These are phyloP conservation scores for Sinelater perroti DNA, from an alignment of 2,888 invertebrate species.

Conservation along the genomic window DNA sequence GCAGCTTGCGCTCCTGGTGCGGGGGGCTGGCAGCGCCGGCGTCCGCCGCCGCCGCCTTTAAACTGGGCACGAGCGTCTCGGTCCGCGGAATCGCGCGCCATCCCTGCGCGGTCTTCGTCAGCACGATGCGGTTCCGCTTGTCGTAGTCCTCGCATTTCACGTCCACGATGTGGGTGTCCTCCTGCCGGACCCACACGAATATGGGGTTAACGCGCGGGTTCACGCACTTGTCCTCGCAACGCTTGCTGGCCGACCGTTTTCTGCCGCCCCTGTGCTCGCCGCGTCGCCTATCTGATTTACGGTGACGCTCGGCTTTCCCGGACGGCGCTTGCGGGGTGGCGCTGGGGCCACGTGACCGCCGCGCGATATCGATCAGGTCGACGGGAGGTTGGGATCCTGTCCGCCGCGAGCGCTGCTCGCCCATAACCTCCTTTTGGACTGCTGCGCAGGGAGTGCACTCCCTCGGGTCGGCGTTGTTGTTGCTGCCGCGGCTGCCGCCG, in stretches of 20 bases:
- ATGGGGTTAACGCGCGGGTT: constrained; percentile 79
- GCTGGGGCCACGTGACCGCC: constrained; percentile 59
- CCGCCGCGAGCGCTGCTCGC: constrained; percentile 60
- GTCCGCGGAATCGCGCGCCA: constrained; percentile 87
- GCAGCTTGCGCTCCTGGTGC: constrained; percentile 46
- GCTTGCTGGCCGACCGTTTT: constrained; percentile 46
- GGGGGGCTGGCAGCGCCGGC: constrained; percentile 43
- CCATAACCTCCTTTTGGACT: constrained; percentile 58
- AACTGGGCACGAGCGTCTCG: constrained; percentile 65
- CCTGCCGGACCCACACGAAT: constrained; percentile 85
- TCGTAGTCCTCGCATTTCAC: constrained; percentile 90
- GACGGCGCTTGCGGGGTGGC: constrained; percentile 58
- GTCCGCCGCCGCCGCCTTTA: constrained; percentile 59
- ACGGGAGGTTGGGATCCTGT: constrained; percentile 54
- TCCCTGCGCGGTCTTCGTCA: constrained; percentile 82
- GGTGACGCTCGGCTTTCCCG: constrained; percentile 61
- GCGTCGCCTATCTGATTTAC: constrained; percentile 61
- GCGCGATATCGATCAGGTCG: constrained; percentile 59
- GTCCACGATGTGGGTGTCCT: constrained; percentile 81
- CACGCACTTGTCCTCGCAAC: constrained; percentile 54
- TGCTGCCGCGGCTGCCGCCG: too few relatives aligned
- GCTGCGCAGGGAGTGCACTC: constrained; percentile 55
- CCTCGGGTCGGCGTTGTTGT: constrained; percentile 43
- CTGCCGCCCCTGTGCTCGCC: constrained; percentile 55
- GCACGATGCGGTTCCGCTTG: constrained; percentile 81